These are phyloP conservation scores for Montifringilla adamsi DNA, from an alignment of 2,113 vertebrate species.

Conservation along the genomic window DNA sequence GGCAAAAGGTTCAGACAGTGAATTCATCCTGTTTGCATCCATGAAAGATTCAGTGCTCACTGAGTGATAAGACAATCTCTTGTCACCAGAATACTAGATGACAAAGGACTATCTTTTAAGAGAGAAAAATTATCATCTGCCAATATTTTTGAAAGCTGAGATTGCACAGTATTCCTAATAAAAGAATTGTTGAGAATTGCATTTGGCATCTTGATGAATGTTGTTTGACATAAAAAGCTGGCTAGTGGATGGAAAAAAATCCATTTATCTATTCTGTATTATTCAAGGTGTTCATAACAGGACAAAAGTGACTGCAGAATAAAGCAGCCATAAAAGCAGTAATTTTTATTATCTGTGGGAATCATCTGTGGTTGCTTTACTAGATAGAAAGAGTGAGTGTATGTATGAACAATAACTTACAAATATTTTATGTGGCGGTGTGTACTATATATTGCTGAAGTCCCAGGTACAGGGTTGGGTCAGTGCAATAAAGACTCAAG, in stretches of 20 bases:
- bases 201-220: constrained; percentile 38
- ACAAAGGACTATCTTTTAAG: constrained; percentile 7
- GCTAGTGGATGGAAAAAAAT: background rate
- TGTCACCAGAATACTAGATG: background rate
- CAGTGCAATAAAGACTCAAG: background rate
- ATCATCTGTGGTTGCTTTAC: background rate
- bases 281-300: background rate
- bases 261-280: background rate
- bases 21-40: constrained; percentile 14
- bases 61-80: background rate
- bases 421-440: background rate
- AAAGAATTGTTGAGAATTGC: constrained; percentile 1
- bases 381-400: background rate
- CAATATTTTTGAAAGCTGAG: constrained; percentile 41
- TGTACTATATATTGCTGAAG: background rate
- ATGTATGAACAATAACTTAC: background rate
- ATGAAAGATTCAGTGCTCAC: background rate
- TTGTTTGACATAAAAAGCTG: constrained; percentile 8
- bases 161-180: background rate
- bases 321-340: background rate
- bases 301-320: background rate
- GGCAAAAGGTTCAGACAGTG: background rate
- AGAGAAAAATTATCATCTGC: constrained; percentile 42
- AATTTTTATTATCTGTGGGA: background rate
- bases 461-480: background rate